Conservation (phyloP, 1,140 invertebrate species). For the Drosophila lowei region DNA sequence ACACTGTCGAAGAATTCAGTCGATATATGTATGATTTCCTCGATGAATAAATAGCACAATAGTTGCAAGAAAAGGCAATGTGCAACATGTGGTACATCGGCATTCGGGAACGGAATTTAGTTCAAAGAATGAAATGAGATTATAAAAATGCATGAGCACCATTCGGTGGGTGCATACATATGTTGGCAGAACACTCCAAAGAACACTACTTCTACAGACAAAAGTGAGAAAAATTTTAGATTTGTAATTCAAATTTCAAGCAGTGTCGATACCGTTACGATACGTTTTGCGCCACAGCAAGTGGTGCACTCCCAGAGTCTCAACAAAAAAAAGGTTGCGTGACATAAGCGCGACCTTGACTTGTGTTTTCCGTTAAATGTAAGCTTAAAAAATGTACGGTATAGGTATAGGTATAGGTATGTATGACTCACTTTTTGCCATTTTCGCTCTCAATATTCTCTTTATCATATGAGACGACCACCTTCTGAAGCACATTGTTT, state of each 20-base stretch:
- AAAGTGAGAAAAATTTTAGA: too few species aligned
- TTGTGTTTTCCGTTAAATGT: slow-evolving; percentile 11
- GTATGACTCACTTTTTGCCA: slow-evolving; percentile 44
- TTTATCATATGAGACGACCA: slow-evolving; percentile 31
- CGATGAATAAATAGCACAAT: slow-evolving; percentile 34
- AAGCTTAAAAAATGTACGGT: neutral
- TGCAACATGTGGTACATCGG: slow-evolving; percentile 3
- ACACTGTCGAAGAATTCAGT: neutral
- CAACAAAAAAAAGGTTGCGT: slow-evolving; percentile 30
- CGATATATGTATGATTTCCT: slow-evolving; percentile 24
- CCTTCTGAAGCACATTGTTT: slow-evolving; percentile 24
- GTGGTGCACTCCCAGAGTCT: neutral
- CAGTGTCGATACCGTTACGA: neutral
- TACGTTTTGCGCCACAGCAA: neutral
- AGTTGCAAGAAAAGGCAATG: slow-evolving; percentile 1
- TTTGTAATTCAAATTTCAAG: neutral
- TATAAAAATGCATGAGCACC: too few species aligned
- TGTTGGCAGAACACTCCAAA: neutral
- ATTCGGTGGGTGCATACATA: neutral
- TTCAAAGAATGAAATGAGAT: too few species aligned
- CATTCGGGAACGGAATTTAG: too few species aligned
- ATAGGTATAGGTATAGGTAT: neutral
- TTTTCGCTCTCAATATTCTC: slow-evolving; percentile 42
- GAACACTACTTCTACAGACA: too few species aligned
- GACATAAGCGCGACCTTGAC: slow-evolving; percentile 69